Conservation (phyloP, 2,797 vertebrate species). For the Helicolenus hilgendorfi region DNA sequence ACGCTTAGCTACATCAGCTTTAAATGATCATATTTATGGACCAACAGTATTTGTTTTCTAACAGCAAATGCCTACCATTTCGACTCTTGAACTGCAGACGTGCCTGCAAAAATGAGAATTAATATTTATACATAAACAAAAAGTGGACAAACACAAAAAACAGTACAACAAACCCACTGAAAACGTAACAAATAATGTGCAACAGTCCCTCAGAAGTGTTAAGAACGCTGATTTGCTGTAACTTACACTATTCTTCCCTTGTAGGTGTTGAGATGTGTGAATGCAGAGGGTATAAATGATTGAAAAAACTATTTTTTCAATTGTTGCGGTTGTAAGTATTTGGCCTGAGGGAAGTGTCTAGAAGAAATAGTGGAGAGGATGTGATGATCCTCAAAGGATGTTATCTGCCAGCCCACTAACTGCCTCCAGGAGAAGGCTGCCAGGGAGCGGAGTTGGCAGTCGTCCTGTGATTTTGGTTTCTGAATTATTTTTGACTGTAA, state of each 20-base stretch:
- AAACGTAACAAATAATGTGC: not conserved
- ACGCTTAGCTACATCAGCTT: not conserved
- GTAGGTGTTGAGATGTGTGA: conserved; percentile 20
- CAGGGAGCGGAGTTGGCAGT: conserved; percentile 59
- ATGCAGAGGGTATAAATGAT: conserved; percentile 47
- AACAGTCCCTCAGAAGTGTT: not conserved
- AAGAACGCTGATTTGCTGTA: not conserved
- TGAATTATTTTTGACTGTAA: conserved; percentile 52
- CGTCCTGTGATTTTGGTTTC: conserved; percentile 59
- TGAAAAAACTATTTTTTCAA: conserved; percentile 37
- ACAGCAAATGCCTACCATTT: not conserved
- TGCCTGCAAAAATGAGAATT: not conserved
- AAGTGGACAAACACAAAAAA: not conserved
- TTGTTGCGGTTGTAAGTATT: conserved; percentile 54
- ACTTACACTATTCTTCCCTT: not conserved
- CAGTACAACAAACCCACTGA: not conserved
- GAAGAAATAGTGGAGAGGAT: conserved; percentile 62
- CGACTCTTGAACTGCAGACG: not conserved
- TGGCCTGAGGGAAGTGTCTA: conserved; percentile 64
- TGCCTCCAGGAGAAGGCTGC: conserved; percentile 74
- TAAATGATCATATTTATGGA: not conserved
- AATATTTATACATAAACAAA: not conserved
- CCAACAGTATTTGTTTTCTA: conserved; percentile 16
- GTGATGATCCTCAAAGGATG: conserved; percentile 77
- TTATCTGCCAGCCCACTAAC: conserved; percentile 73